These are phyloP conservation scores for Lethocerus indicus DNA, from an alignment of 1,140 invertebrate genomes.

Conservation along the genomic window DNA sequence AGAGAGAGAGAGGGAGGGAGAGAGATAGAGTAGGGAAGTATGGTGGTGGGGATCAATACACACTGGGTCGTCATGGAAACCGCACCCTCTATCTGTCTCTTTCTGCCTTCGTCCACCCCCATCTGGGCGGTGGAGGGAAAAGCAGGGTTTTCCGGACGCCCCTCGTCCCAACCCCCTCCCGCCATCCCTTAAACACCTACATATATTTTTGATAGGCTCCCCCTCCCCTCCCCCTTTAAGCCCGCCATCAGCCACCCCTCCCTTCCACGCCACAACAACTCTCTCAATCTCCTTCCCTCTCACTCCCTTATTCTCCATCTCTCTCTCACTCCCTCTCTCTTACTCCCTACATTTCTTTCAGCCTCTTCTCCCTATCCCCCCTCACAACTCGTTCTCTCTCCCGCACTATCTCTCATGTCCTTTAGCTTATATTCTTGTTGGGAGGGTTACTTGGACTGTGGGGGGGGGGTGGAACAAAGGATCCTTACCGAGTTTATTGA, in stretches of 20 bases:
- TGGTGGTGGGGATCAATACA: neutral
- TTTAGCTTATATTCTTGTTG: too few relatives aligned
- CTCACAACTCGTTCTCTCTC: neutral
- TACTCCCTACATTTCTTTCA: conserved; percentile 1
- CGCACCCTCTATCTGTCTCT: neutral
- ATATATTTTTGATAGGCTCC: neutral
- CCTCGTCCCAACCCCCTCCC: neutral
- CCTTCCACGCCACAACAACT: neutral
- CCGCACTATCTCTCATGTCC: neutral
- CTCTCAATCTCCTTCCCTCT: neutral
- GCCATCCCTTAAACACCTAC: neutral
- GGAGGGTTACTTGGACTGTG: too few relatives aligned
- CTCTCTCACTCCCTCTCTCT: conserved; percentile 2
- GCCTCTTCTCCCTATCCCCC: neutral
- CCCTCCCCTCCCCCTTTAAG: neutral
- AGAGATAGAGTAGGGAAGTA: neutral
- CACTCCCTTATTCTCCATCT: neutral
- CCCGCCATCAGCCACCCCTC: neutral
- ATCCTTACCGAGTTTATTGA: too few relatives aligned
- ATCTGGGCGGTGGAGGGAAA: too few relatives aligned
- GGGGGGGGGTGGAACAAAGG: too few relatives aligned
- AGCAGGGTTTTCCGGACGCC: too few relatives aligned
- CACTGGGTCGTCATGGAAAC: too few relatives aligned
- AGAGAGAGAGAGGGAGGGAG: neutral
- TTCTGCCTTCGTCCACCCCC: neutral